Conservation (phyloP, 1,140 invertebrate species). For the Argopecten irradians region DNA sequence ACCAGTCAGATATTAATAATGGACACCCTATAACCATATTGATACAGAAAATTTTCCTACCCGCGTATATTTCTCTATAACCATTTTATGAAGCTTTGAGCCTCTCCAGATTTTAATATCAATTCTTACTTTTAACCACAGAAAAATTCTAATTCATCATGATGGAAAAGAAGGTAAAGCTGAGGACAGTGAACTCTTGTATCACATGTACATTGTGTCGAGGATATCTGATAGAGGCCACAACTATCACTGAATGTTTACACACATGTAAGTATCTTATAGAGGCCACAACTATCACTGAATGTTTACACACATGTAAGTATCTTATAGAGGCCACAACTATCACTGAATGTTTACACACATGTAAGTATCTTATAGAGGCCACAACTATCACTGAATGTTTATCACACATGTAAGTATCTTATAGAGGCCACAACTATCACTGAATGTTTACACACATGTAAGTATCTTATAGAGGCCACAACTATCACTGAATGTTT, state of each 20-base stretch:
- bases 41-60: too few relatives aligned
- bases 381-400: slow-evolving; percentile 79
- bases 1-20: too few relatives aligned
- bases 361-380: slow-evolving; percentile 75
- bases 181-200: slow-evolving; percentile 70
- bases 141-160: slow-evolving; percentile 50
- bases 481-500: slow-evolving; percentile 79
- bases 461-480: slow-evolving; percentile 78
- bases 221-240: slow-evolving; percentile 79
- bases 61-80: too few relatives aligned
- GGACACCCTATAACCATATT: too few relatives aligned
- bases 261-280: slow-evolving; percentile 78
- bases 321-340: slow-evolving; percentile 79
- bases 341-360: slow-evolving; percentile 79
- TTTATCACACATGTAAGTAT: slow-evolving; percentile 78
- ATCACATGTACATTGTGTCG: slow-evolving; percentile 77
- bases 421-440: slow-evolving; percentile 79
- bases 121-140: too few relatives aligned
- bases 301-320: slow-evolving; percentile 75
- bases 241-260: slow-evolving; percentile 79
- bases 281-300: slow-evolving; percentile 79
- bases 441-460: slow-evolving; percentile 79
- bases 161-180: slow-evolving; percentile 71
- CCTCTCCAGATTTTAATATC: too few relatives aligned
- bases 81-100: too few relatives aligned